Percentiles rank a stretch among this genome's conserved stretches.
phyloP scores from a whole-genome alignment of 1,140 invertebrate genomes.

The Hyles euphorbiae region DNA sequence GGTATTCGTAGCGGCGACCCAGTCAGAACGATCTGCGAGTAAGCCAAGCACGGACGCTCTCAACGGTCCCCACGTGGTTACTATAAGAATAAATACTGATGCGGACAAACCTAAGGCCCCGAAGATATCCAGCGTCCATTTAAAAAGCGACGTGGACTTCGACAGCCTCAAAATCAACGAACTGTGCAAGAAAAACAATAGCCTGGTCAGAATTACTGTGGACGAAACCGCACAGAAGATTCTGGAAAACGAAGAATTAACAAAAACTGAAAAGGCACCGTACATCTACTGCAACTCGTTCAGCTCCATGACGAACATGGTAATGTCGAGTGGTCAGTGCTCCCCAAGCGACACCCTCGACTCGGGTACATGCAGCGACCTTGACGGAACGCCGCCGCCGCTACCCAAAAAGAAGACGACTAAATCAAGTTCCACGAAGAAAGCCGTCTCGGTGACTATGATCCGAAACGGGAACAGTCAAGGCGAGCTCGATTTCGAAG shows the following conservation, averaged over 20 bases:
- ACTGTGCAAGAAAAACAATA: conserved; percentile 54
- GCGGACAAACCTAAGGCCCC: conserved; percentile 70
- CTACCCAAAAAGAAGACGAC: conserved; percentile 79
- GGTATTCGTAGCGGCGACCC: conserved; percentile 78
- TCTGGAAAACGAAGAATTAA: conserved; percentile 53
- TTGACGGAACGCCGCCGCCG: conserved; percentile 85
- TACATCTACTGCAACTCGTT: conserved; percentile 68
- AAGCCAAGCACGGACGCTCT: conserved; percentile 56
- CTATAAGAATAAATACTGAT: conserved; percentile 81
- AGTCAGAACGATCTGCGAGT: conserved; percentile 66
- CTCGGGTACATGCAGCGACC: conserved; percentile 88
- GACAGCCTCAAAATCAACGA: conserved; percentile 59
- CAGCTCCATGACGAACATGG: conserved; percentile 68
- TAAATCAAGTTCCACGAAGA: conserved; percentile 70
- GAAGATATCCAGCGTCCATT: conserved; percentile 68
- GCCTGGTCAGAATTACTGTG: conserved; percentile 52
- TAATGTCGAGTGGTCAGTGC: conserved; percentile 86
- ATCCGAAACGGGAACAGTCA: conserved; percentile 73
- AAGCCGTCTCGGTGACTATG: conserved; percentile 63
- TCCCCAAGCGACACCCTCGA: conserved; percentile 86
- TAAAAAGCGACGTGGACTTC: conserved; percentile 63
- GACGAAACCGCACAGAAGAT: conserved; percentile 60
- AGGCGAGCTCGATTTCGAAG: conserved; percentile 79
- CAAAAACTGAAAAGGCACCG: conserved; percentile 58
- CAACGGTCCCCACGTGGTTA: conserved; percentile 78